These are phyloP conservation scores for Scaptomyza montana DNA, from an alignment of 1,140 invertebrate species.

Conservation along the genomic window DNA sequence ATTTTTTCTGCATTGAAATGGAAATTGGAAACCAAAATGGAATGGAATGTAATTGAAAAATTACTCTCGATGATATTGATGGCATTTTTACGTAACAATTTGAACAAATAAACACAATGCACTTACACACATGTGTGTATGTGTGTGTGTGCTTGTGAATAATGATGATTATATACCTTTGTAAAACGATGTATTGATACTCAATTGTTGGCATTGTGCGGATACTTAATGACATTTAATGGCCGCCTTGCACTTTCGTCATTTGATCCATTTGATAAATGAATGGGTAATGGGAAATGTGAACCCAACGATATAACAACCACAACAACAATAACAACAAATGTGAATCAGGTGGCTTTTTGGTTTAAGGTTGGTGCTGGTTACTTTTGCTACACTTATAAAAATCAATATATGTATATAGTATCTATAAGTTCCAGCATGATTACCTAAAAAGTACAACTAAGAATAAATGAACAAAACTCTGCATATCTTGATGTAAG, in stretches of 20 bases:
- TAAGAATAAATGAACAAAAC: neutral
- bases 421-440: slow-evolving; percentile 2
- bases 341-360: slow-evolving; percentile 71
- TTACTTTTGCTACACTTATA: slow-evolving; percentile 14
- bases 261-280: slow-evolving; percentile 14
- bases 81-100: slow-evolving; percentile 19
- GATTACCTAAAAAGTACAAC: neutral
- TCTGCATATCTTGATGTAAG: too few relatives aligned
- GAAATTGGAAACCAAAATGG: slow-evolving; percentile 10
- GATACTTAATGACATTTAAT: slow-evolving; percentile 48
- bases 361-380: slow-evolving; percentile 83
- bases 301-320: slow-evolving; percentile 13
- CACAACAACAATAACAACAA: slow-evolving; percentile 21
- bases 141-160: neutral
- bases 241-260: slow-evolving; percentile 50
- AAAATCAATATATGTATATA: slow-evolving; percentile 1
- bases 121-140: slow-evolving; percentile 11
- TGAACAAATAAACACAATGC: slow-evolving; percentile 6
- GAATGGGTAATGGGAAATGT: slow-evolving; percentile 28
- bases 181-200: slow-evolving; percentile 6
- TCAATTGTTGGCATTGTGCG: slow-evolving; percentile 14
- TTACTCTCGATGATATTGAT: slow-evolving; percentile 2
- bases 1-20: slow-evolving; percentile 7
- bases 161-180: slow-evolving; percentile 8
- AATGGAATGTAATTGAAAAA: slow-evolving; percentile 38